Conservation (phyloP, 2,888 invertebrate species). For the Galeopsomyia nigrocyanea region DNA sequence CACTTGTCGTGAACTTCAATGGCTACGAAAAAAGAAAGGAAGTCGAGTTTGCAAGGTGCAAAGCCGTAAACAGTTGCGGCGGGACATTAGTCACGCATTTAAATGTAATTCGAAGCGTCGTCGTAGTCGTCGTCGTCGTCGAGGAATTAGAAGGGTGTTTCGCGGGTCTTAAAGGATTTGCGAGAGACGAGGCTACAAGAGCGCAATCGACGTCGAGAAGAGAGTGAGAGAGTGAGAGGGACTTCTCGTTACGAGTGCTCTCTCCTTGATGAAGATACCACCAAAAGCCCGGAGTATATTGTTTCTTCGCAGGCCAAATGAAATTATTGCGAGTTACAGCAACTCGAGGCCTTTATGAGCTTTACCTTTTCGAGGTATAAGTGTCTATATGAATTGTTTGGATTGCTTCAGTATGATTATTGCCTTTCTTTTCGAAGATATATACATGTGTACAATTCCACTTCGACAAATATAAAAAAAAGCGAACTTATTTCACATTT, state of each 20-base stretch:
- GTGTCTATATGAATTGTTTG: too few relatives aligned
- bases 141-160: constrained; percentile 50
- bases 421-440: too few relatives aligned
- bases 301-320: too few relatives aligned
- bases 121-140: constrained; percentile 17
- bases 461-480: too few relatives aligned
- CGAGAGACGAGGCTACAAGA: constrained; percentile 13
- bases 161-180: constrained; percentile 48
- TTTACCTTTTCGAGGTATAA: background rate
- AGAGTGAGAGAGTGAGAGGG: constrained; percentile 45
- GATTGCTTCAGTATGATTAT: too few relatives aligned
- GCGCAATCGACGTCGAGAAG: constrained; percentile 29
- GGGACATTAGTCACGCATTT: constrained; percentile 60
- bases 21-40: background rate
- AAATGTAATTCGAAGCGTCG: constrained; percentile 54
- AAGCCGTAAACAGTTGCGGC: constrained; percentile 52
- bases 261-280: background rate
- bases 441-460: too few relatives aligned
- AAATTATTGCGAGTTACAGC: background rate
- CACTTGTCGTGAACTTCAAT: background rate
- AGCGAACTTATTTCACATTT: constrained; percentile 7
- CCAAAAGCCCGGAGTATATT: too few relatives aligned
- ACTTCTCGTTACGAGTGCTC: constrained; percentile 44
- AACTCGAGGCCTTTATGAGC: constrained; percentile 3
- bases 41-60: constrained; percentile 23